A percentile compares a stretch with the other conserved stretches of the same genome.
These are phyloP conservation scores for Oppia nitens DNA, from an alignment of 1,140 invertebrate species.

Conservation along the genomic window DNA sequence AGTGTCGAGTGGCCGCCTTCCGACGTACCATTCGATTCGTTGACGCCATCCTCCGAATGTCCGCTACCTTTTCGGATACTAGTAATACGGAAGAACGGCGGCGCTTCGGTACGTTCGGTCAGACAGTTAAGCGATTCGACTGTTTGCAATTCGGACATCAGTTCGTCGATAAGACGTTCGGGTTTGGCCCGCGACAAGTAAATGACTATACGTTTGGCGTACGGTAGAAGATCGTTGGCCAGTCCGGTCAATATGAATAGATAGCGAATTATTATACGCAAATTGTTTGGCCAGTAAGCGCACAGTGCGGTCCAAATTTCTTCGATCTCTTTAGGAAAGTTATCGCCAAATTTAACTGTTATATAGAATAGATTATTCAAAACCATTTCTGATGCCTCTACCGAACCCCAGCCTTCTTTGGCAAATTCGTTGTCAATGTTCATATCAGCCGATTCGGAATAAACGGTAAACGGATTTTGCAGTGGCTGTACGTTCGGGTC, in stretches of 20 bases:
- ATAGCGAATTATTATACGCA: conserved; percentile 93
- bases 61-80: conserved; percentile 73
- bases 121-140: conserved; percentile 86
- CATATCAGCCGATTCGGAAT: background rate
- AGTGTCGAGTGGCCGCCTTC: background rate
- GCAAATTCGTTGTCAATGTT: background rate
- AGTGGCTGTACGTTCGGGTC: conserved; percentile 77
- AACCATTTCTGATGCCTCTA: conserved; percentile 98
- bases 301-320: conserved; percentile 88
- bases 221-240: conserved; percentile 72
- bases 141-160: conserved; percentile 80
- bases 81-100: conserved; percentile 86
- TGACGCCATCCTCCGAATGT: conserved; percentile 39
- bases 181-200: conserved; percentile 77
- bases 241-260: conserved; percentile 89
- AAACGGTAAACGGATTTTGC: conserved; percentile 30
- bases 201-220: conserved; percentile 80
- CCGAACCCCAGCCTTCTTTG: conserved; percentile 80
- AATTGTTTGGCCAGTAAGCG: conserved; percentile 86
- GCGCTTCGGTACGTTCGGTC: conserved; percentile 88
- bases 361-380: conserved; percentile 97
- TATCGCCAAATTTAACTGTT: conserved; percentile 89
- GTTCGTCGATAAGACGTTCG: conserved; percentile 78
- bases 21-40: background rate
- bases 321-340: conserved; percentile 85